phyloP scores from a whole-genome alignment of 1,140 invertebrate genomes.

The Drosophila novamexicana region DNA sequence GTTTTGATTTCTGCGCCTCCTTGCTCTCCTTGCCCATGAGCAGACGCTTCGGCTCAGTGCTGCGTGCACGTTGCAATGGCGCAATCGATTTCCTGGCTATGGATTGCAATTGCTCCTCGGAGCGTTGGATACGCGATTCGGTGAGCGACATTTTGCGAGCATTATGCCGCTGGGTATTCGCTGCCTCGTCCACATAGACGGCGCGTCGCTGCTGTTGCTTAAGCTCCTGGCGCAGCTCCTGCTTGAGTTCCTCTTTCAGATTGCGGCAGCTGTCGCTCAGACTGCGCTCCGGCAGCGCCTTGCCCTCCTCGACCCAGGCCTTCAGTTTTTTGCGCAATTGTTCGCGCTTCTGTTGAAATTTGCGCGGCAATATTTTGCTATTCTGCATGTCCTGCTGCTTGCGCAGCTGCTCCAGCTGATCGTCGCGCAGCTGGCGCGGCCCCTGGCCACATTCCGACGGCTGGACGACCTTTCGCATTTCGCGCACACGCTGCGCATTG shows the following conservation, averaged over 20 bases:
- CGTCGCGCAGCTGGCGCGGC: neutral
- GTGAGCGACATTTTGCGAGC: neutral
- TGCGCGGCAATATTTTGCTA: constrained; percentile 6
- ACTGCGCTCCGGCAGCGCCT: neutral
- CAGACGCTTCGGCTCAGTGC: neutral
- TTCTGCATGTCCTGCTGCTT: constrained; percentile 9
- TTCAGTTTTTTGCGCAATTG: neutral
- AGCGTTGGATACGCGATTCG: neutral
- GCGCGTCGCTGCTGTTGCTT: constrained; percentile 7
- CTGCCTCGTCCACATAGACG: neutral
- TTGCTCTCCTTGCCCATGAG: neutral
- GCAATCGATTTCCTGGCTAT: neutral
- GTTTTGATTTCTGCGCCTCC: neutral
- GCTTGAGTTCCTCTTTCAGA: neutral
- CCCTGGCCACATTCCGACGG: neutral
- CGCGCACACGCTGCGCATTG: neutral
- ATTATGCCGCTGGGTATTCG: neutral
- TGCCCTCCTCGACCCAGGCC: constrained; percentile 14
- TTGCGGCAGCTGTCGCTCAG: too few relatives aligned
- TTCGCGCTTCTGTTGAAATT: constrained; percentile 15
- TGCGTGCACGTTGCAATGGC: neutral
- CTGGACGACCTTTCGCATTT: neutral
- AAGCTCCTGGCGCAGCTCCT: neutral
- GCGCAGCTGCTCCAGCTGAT: constrained; percentile 25
- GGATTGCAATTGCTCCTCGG: neutral